These are phyloP conservation scores for Spilosoma lubricipeda DNA, from an alignment of 2,888 invertebrate genomes.

Conservation along the genomic window DNA sequence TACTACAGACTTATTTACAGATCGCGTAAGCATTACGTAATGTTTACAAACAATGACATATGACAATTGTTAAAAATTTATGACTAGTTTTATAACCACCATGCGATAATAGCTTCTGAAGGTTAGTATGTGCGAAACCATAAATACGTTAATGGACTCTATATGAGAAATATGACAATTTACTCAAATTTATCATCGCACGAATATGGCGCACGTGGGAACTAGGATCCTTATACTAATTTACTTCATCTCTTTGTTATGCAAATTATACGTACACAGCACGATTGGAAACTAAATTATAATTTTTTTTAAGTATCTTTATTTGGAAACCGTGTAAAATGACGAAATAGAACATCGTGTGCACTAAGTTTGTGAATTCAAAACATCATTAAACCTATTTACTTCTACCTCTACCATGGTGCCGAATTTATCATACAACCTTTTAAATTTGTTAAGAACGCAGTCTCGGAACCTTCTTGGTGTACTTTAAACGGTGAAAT, in stretches of 20 bases:
- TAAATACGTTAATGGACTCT: constrained; percentile 1
- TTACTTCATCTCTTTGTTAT: not conserved
- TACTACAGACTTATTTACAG: not conserved
- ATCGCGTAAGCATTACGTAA: not conserved
- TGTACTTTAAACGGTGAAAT: too few relatives aligned
- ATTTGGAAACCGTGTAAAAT: too few relatives aligned
- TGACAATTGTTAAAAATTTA: not conserved
- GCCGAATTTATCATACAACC: too few relatives aligned
- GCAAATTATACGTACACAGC: not conserved
- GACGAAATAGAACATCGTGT: too few relatives aligned
- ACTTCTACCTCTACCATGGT: too few relatives aligned
- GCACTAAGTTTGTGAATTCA: too few relatives aligned
- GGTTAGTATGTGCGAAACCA: constrained; percentile 3
- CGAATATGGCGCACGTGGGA: not conserved
- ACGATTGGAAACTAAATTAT: too few relatives aligned
- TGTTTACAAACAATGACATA: constrained; percentile 2
- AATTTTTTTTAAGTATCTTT: too few relatives aligned
- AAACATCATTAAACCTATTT: too few relatives aligned
- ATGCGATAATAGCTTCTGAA: constrained; percentile 1
- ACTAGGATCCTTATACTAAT: not conserved
- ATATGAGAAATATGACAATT: constrained; percentile 10
- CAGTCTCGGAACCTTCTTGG: too few relatives aligned
- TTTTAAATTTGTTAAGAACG: too few relatives aligned
- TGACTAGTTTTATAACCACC: constrained; percentile 3
- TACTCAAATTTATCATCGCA: not conserved